A percentile compares a stretch with the other conserved stretches of the same genome.
phyloP scores from a whole-genome alignment of 2,797 vertebrate genomes.

The Oreortyx pictus region DNA sequence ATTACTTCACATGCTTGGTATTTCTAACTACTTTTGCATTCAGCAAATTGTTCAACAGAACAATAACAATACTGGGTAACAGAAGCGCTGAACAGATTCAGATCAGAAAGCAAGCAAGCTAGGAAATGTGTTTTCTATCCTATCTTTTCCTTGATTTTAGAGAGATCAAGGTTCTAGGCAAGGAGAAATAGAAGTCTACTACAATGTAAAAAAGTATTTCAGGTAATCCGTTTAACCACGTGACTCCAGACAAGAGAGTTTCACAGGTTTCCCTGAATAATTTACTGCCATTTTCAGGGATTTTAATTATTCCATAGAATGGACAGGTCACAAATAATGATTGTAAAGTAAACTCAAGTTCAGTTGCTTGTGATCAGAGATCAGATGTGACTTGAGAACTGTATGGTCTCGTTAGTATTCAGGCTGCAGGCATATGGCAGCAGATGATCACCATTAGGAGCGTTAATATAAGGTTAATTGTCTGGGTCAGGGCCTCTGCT shows the following conservation, averaged over 20 bases:
- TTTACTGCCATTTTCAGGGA: background rate
- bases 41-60: background rate
- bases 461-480: conserved; percentile 73
- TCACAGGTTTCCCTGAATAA: background rate
- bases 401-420: background rate
- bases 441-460: conserved; percentile 66
- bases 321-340: background rate
- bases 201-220: background rate
- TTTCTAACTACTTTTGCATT: background rate
- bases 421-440: conserved; percentile 55
- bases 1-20: background rate
- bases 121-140: background rate
- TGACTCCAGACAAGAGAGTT: background rate
- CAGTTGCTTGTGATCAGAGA: background rate
- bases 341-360: background rate
- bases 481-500: conserved; percentile 60
- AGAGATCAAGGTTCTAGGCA: background rate
- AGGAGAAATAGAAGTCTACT: background rate
- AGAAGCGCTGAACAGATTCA: background rate
- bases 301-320: background rate
- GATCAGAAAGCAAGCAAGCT: background rate
- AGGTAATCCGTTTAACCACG: background rate
- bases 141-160: background rate
- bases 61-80: background rate
- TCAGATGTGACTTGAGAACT: background rate